A percentile compares a stretch with the other conserved stretches of the same genome.
These are phyloP conservation scores for Podabrus alpinus DNA, from an alignment of 2,888 invertebrate species.

Conservation along the genomic window DNA sequence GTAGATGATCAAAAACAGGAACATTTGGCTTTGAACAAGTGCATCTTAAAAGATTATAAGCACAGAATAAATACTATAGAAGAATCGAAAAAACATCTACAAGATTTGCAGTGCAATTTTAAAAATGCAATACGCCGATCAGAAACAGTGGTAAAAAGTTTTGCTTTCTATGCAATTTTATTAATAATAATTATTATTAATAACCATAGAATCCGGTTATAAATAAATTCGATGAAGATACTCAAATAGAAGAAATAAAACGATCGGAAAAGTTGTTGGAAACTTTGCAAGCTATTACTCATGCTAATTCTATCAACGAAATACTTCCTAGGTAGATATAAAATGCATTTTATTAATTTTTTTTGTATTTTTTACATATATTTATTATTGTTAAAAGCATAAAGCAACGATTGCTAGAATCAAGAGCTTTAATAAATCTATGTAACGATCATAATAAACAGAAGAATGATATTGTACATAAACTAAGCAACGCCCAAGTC, in stretches of 20 bases:
- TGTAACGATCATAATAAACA: background rate
- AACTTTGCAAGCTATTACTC: background rate
- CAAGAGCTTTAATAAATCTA: background rate
- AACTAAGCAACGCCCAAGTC: background rate
- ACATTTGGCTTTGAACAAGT: constrained; percentile 61
- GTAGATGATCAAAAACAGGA: constrained; percentile 65
- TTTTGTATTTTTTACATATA: background rate
- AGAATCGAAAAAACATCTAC: constrained; percentile 53
- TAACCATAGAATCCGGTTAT: background rate
- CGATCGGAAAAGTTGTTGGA: background rate
- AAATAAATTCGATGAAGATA: background rate
- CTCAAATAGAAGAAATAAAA: background rate
- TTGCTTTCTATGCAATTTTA: background rate
- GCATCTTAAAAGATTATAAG: constrained; percentile 66
- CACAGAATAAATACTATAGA: constrained; percentile 63
- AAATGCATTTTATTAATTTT: background rate
- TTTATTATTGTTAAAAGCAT: background rate
- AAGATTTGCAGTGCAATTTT: constrained; percentile 44
- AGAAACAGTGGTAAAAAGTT: background rate
- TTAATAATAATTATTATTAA: background rate
- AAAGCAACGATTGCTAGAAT: background rate
- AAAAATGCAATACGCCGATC: background rate
- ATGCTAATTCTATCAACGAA: background rate
- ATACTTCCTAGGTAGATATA: background rate
- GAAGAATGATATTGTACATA: background rate